Evolutionary conservation across 2,797 vertebrate genomes (phyloP).

Genomic region (Vireo griseus): DNA sequence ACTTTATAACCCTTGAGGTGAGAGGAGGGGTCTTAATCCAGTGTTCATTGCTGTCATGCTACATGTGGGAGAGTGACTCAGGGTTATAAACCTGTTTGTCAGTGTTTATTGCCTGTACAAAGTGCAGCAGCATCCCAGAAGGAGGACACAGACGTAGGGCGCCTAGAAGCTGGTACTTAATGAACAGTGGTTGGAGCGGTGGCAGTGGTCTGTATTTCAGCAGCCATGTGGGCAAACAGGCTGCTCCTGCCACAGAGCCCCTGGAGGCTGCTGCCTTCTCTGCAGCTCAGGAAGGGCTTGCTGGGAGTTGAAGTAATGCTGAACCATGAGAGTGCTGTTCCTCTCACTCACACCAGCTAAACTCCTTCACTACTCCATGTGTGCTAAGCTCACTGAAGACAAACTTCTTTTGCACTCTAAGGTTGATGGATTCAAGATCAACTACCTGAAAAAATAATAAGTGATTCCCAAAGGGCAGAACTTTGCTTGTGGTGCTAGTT

Average conservation of each 20-base stretch:
- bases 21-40: background rate
- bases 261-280: background rate
- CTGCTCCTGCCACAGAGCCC: background rate
- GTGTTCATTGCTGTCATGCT: background rate
- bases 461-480: background rate
- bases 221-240: background rate
- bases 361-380: rapidly evolving
- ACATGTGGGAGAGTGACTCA: background rate
- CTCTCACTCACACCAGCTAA: rapidly evolving
- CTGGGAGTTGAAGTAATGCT: background rate
- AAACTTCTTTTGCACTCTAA: background rate
- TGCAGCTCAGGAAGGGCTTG: rapidly evolving
- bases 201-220: background rate
- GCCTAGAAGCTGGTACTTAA: background rate
- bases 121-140: background rate
- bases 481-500: background rate
- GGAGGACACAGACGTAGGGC: rapidly evolving
- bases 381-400: background rate
- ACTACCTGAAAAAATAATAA: background rate
- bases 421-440: background rate
- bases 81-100: background rate
- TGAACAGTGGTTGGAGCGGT: background rate
- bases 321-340: background rate
- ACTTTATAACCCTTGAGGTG: background rate
- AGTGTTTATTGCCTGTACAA: background rate